Base-by-base conservation (phyloP, 2,888 invertebrate species). In the Esperia sulphurella region DNA sequence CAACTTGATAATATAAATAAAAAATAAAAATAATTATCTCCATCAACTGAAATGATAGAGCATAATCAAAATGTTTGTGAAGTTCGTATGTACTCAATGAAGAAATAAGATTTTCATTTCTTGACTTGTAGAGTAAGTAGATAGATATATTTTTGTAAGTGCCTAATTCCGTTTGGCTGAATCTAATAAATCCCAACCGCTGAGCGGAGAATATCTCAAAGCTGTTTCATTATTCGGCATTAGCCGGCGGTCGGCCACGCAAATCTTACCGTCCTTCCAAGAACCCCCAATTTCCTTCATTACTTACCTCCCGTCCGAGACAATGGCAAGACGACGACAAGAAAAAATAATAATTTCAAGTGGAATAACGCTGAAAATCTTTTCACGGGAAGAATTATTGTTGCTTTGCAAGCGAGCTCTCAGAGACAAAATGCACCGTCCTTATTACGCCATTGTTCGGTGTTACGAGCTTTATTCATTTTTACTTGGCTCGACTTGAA, bases 331-430 rank as follows among this genome's bases (percentile, higher is more conserved):
- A 89, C 80, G 81, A 84, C 76, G 83, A 83, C 83, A 82, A 80
- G 84, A 86, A 87, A 86, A 86, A 84, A 87, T 85, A 87, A 88
- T 87, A 89, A 89, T 87, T 86, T 89, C 88, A 89, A 89, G 89
- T 89, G 88, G 89, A 88, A 86, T 86, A 88, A 85, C 83, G 86
- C 87, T 88, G 87, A 86, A 87, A 88, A 87, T 87, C 89, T 88
- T 89, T 89, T 89, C 88, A 89, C 76, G 77, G 82, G 78, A 85
- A 85, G 85, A 89, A 88, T 86, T 88, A 89, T 89, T 89, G 89
- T 89, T 89, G 88, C 89, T 89, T 88, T 89, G 88, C 89, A 89
- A 87, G 84, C 85, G 81, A 81, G 80, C 83, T 81, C 83, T 80
- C 82, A 84, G 85, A 83, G 88, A 88, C 88, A 84, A 86, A 87